These are phyloP conservation scores for Stichodactyla mertensii DNA, from an alignment of 64 coral and sea anemone species.

Conservation along the genomic window DNA sequence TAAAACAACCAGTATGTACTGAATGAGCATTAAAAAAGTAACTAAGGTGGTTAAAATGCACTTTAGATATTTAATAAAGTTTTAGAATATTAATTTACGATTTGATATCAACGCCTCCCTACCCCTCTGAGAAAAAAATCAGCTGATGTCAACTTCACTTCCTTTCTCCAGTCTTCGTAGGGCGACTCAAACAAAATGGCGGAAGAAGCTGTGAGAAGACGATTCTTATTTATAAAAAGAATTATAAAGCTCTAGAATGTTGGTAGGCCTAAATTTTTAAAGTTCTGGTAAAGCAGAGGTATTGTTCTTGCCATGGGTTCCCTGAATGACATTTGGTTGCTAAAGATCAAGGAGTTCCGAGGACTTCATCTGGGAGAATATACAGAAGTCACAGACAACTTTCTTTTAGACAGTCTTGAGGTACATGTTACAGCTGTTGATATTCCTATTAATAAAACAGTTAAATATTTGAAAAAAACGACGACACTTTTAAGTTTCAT, in stretches of 20 bases:
- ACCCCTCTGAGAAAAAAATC: background rate
- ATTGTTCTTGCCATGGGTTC: background rate
- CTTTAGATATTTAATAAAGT: background rate
- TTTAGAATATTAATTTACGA: background rate
- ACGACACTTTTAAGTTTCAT: too few species aligned
- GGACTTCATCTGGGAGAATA: background rate
- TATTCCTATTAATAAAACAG: background rate
- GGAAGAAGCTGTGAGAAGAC: background rate
- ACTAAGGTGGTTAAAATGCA: background rate
- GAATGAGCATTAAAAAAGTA: background rate
- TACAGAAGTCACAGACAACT: conserved; percentile 3
- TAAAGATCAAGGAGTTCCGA: conserved; percentile 11
- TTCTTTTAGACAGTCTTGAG: conserved; percentile 40
- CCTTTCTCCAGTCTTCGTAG: background rate
- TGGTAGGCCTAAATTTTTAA: background rate
- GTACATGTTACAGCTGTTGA: background rate
- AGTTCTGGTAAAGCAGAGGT: background rate
- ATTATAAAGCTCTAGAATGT: background rate
- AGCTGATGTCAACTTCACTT: background rate
- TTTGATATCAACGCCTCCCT: background rate
- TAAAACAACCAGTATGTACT: background rate
- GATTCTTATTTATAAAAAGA: background rate
- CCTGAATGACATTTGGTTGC: conserved; percentile 1
- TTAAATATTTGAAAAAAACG: too few species aligned
- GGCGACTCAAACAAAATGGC: background rate